Evolutionary conservation across 1,140 invertebrate species (phyloP), one percentile per base, ranked within the genome.

Genomic region (Atopsyche davidsoni): DNA sequence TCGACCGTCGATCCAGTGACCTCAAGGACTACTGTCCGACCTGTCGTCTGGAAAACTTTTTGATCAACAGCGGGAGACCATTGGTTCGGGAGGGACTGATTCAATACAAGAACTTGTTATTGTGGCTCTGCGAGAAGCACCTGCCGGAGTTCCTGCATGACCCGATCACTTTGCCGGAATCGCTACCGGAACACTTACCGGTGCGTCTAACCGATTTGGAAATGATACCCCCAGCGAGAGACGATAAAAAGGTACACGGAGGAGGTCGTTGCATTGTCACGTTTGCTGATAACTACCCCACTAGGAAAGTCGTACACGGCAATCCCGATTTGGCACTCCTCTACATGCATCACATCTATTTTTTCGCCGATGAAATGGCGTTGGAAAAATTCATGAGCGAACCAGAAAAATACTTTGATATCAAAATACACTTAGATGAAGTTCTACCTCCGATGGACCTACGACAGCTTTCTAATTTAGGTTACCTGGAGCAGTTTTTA

Each of bases 401-500:
- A 38, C 72, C 75, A 4, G 57, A 63, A 13, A 57, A 66, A 18
- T 80, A 75, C 57, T 64, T 58, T 45, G 61, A 68, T 46, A 59
- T 70, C 1, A 50, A 51, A 2, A 67, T 80, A 0, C 42, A 64
- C 16, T 75, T 73, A 42, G 66, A 67, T 51, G 55, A 67, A 28
- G 50, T 57, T 0, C 68, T 75, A n/a, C 63, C 68, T 0, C 43
- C 65, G 16, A 41, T 78, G 13, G 57, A 62, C 23, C 56, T 75
- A 14, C 65, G 66, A 9, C 60, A 64, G 24, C 55, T 81, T 22
- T 76, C 80, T 1, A 58, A 70, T 45, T 46, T 79, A 7, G 79
- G 76, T 2, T 78, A 75, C 59, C 55, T 82, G 6, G 75, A 81
- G 50, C 77, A 79, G 62, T 76, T 68, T n/a, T 55, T 79, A 0